phyloP scores from a whole-genome alignment of 2,113 vertebrate species.

The Hippolais icterina region DNA sequence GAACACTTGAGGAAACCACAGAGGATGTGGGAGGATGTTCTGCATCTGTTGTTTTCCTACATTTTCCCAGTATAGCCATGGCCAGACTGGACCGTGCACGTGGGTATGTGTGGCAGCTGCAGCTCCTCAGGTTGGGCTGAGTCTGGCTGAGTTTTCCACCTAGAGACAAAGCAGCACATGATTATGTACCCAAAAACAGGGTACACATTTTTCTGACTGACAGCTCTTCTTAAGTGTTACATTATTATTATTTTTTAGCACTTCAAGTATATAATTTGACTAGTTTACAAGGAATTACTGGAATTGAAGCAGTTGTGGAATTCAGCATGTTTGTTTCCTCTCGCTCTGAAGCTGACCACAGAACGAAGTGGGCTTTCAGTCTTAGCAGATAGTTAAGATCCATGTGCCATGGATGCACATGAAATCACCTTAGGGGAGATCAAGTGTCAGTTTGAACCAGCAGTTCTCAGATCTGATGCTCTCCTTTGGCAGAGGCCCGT shows the following conservation, averaged over 20 bases:
- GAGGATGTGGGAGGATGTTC: not conserved
- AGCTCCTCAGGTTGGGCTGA: not conserved
- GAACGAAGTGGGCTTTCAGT: not conserved
- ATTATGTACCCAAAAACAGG: not conserved
- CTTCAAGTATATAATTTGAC: not conserved
- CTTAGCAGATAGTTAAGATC: not conserved
- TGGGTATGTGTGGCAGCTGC: not conserved
- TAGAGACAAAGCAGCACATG: not conserved
- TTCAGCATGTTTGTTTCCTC: not conserved
- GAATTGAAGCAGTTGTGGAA: not conserved
- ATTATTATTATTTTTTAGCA: not conserved
- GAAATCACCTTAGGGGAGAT: not conserved
- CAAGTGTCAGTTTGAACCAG: not conserved
- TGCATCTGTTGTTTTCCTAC: not conserved
- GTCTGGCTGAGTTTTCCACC: not conserved
- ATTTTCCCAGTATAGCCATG: not conserved
- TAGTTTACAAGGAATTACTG: not conserved
- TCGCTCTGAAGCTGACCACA: not conserved
- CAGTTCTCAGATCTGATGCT: not conserved
- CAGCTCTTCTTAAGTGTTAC: not conserved
- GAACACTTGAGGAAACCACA: not conserved
- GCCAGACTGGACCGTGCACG: accelerated
- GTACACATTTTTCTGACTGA: not conserved
- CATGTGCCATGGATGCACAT: accelerated
- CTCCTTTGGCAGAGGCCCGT: not conserved